These are phyloP conservation scores for Liodrosophila aerea DNA, from an alignment of 2,888 invertebrate species.

Conservation along the genomic window DNA sequence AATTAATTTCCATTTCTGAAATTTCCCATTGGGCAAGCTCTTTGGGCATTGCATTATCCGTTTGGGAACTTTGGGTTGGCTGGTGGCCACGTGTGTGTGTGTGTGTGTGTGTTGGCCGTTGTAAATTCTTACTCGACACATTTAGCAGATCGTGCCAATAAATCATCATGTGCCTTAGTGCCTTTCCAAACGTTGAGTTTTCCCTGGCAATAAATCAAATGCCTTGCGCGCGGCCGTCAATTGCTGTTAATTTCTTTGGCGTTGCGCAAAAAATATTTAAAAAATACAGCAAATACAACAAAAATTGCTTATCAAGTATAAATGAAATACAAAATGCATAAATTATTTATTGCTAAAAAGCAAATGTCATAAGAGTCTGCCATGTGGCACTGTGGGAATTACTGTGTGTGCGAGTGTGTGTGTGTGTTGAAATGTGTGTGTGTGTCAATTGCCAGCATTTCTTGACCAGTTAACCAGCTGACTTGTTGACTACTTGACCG, in stretches of 20 bases:
- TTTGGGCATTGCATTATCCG: background rate
- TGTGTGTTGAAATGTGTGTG: constrained; percentile 57
- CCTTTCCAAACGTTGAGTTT: constrained; percentile 11
- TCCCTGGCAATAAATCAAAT: constrained; percentile 59
- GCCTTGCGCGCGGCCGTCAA: constrained; percentile 48
- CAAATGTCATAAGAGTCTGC: constrained; percentile 69
- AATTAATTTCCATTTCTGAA: too few relatives aligned
- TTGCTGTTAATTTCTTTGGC: constrained; percentile 64
- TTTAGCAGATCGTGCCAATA: constrained; percentile 58
- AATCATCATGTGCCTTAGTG: constrained; percentile 42
- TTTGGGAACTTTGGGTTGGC: constrained; percentile 4
- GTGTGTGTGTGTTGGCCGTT: constrained; percentile 15
- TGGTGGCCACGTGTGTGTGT: constrained; percentile 28
- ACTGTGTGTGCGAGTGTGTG: constrained; percentile 6
- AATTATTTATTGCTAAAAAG: constrained; percentile 74
- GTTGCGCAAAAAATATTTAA: constrained; percentile 39
- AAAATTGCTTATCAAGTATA: constrained; percentile 19
- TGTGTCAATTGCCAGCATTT: constrained; percentile 55
- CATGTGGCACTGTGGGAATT: constrained; percentile 49
- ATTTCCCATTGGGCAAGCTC: too few relatives aligned
- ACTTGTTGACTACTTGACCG: constrained; percentile 17
- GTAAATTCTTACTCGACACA: constrained; percentile 50
- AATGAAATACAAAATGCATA: constrained; percentile 58
- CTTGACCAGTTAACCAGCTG: constrained; percentile 20
- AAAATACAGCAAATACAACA: constrained; percentile 24